Evolutionary conservation across 2,113 vertebrate genomes (phyloP).

Genomic region (Malurus cyaneus): DNA sequence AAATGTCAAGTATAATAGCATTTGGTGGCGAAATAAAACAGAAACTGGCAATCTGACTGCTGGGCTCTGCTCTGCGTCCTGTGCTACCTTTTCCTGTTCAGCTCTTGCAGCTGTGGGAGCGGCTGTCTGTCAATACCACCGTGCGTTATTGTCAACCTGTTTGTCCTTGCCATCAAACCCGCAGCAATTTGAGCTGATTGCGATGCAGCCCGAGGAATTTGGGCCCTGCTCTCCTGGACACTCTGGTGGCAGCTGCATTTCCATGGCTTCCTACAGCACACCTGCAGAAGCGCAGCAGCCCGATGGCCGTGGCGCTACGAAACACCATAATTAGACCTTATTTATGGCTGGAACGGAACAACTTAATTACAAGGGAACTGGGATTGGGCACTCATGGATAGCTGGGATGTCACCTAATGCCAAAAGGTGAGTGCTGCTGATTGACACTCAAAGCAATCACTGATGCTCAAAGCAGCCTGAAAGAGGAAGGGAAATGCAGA

Average conservation of each 20-base stretch:
- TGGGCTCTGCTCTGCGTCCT: not conserved
- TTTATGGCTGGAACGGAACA: not conserved
- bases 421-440: not conserved
- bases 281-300: conserved; percentile 40
- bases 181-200: conserved; percentile 31
- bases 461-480: not conserved
- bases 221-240: not conserved
- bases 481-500: not conserved
- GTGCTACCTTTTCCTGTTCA: not conserved
- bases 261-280: conserved; percentile 50
- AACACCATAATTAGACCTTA: not conserved
- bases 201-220: conserved; percentile 7
- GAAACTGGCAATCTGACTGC: not conserved
- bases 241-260: conserved; percentile 47
- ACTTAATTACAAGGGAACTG: not conserved
- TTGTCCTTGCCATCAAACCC: not conserved
- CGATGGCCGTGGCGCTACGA: not conserved
- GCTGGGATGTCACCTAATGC: not conserved
- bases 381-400: not conserved
- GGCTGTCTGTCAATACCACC: not conserved
- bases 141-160: not conserved
- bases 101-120: not conserved
- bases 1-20: conserved; percentile 11
- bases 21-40: conserved; percentile 30
- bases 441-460: not conserved